phyloP scores from a whole-genome alignment of 2,797 vertebrate genomes.

The Morelia viridis region DNA sequence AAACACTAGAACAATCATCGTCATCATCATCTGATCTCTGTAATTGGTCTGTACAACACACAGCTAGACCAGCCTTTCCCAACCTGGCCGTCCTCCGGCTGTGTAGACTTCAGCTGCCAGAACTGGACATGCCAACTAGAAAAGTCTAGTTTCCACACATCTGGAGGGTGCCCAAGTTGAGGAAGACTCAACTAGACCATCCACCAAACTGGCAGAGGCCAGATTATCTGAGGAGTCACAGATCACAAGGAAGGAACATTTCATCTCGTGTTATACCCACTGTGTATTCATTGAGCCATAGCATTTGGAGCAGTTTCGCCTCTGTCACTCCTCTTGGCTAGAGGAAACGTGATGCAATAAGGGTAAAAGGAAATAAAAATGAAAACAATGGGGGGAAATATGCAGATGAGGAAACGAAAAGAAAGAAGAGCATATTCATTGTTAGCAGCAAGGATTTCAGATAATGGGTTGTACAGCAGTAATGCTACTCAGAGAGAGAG shows the following conservation, averaged over 20 bases:
- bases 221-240: slow-evolving; percentile 1
- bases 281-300: slow-evolving; percentile 75
- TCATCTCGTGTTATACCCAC: slow-evolving; percentile 67
- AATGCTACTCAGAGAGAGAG: slow-evolving; percentile 52
- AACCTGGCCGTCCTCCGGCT: background rate
- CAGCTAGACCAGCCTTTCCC: background rate
- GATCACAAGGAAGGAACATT: slow-evolving; percentile 24
- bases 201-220: slow-evolving; percentile 56
- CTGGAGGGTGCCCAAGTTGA: background rate
- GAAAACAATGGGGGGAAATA: slow-evolving; percentile 56
- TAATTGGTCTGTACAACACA: slow-evolving; percentile 24
- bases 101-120: background rate
- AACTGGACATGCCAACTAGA: background rate
- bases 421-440: slow-evolving; percentile 64
- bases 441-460: slow-evolving; percentile 59
- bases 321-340: slow-evolving; percentile 74
- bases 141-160: background rate
- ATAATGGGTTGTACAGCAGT: slow-evolving; percentile 51
- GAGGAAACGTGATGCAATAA: slow-evolving; percentile 71
- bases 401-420: slow-evolving; percentile 45
- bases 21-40: background rate
- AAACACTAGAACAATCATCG: background rate
- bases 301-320: slow-evolving; percentile 72
- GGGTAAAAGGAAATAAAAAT: slow-evolving; percentile 49
- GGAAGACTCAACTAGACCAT: slow-evolving; percentile 36